These are phyloP conservation scores for Orchesella flavescens DNA, from an alignment of 2,888 invertebrate species.

Conservation along the genomic window DNA sequence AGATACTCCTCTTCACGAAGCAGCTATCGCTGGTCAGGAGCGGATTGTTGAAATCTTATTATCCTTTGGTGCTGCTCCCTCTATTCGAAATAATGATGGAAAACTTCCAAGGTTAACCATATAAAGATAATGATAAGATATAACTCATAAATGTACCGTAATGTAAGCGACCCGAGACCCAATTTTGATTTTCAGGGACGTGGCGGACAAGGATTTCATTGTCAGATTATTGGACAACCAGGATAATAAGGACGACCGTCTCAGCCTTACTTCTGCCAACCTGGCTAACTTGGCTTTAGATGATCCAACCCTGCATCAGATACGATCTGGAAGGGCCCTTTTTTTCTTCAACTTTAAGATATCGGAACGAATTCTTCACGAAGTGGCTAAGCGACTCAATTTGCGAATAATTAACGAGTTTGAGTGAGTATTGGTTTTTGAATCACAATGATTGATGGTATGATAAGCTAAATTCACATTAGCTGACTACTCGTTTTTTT, in stretches of 20 bases:
- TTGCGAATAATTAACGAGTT: slow-evolving; percentile 66
- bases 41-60: slow-evolving; percentile 78
- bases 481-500: not conserved
- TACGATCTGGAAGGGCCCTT: slow-evolving; percentile 50
- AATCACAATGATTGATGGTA: too few species aligned
- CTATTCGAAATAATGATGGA: slow-evolving; percentile 77
- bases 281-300: slow-evolving; percentile 17
- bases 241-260: not conserved
- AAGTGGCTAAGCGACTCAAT: slow-evolving; percentile 58
- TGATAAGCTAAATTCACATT: not conserved
- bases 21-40: slow-evolving; percentile 76
- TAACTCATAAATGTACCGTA: not conserved
- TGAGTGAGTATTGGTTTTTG: too few species aligned
- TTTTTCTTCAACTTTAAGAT: slow-evolving; percentile 62
- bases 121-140: too few species aligned
- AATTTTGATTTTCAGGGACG: slow-evolving; percentile 46
- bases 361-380: slow-evolving; percentile 38
- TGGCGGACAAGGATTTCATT: slow-evolving; percentile 55
- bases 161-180: too few species aligned
- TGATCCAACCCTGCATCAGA: slow-evolving; percentile 46
- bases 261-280: not conserved
- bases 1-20: slow-evolving; percentile 82
- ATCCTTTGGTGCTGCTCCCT: slow-evolving; percentile 77
- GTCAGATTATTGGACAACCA: slow-evolving; percentile 48
- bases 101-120: slow-evolving; percentile 75